phyloP scores from a whole-genome alignment of 2,888 invertebrate genomes.

The Eupithecia pulchellata region DNA sequence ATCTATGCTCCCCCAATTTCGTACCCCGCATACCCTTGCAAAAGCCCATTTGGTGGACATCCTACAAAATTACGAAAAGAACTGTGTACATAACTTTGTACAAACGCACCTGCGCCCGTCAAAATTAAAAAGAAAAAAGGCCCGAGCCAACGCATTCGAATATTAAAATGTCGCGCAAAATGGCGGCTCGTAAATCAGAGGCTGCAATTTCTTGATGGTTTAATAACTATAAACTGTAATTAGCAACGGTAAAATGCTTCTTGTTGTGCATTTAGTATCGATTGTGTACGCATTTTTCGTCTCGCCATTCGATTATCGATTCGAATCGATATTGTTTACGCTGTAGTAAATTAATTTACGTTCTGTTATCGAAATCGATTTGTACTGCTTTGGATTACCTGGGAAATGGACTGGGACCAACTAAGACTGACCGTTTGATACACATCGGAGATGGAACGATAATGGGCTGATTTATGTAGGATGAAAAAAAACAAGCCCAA shows the following conservation, averaged over 20 bases:
- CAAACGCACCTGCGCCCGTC: constrained; percentile 73
- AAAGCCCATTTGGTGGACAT: constrained; percentile 63
- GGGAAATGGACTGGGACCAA: constrained; percentile 28
- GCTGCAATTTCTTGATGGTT: constrained; percentile 74
- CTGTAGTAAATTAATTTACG: constrained; percentile 56
- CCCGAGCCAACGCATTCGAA: constrained; percentile 68
- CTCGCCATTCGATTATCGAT: constrained; percentile 54
- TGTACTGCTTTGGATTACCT: constrained; percentile 51
- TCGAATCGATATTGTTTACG: constrained; percentile 54
- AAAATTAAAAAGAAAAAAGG: constrained; percentile 70
- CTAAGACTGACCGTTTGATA: constrained; percentile 21
- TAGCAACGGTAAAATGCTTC: constrained; percentile 73
- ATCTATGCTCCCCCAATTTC: constrained; percentile 63
- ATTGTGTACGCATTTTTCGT: constrained; percentile 71
- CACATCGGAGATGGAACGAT: constrained; percentile 37
- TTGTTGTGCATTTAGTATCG: constrained; percentile 60
- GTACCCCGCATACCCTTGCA: constrained; percentile 55
- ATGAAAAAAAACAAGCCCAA: constrained; percentile 31
- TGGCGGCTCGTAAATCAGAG: constrained; percentile 78
- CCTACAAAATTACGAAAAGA: constrained; percentile 64
- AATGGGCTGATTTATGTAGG: constrained; percentile 40
- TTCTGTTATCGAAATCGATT: constrained; percentile 66
- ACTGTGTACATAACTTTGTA: constrained; percentile 59
- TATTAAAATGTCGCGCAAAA: constrained; percentile 80
- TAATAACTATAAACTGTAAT: constrained; percentile 81